These are phyloP conservation scores for Latrodectus geometricus DNA, from an alignment of 1,140 invertebrate species.

Conservation along the genomic window DNA sequence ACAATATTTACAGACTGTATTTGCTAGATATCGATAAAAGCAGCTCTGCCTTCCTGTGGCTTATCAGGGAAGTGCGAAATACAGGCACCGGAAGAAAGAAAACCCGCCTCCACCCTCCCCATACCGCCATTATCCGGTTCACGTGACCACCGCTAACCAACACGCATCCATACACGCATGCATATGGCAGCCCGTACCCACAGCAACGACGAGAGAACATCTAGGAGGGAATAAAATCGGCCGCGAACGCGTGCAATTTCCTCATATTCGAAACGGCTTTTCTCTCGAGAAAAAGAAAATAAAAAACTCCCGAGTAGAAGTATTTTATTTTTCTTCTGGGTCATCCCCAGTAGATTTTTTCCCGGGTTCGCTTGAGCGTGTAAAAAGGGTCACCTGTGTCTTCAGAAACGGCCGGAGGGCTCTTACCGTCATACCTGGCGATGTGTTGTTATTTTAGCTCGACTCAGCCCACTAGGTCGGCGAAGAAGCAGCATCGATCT, in stretches of 20 bases:
- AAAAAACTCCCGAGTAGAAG: background rate
- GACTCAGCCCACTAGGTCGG: constrained; percentile 29
- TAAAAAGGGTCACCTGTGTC: constrained; percentile 53
- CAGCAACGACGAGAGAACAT: constrained; percentile 35
- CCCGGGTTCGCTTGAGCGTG: constrained; percentile 37
- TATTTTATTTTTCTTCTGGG: constrained; percentile 14
- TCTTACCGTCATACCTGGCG: constrained; percentile 33
- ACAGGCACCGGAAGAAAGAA: constrained; percentile 51
- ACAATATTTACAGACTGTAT: background rate
- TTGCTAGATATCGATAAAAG: constrained; percentile 52
- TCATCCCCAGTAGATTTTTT: constrained; percentile 17
- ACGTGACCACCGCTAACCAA: constrained; percentile 40
- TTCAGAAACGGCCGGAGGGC: background rate
- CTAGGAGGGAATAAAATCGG: constrained; percentile 21
- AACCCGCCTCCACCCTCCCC: constrained; percentile 9
- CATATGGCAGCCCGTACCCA: constrained; percentile 42
- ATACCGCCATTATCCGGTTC: constrained; percentile 27
- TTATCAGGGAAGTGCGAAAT: constrained; percentile 59
- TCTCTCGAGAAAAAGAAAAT: constrained; percentile 7
- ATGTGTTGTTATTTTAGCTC: constrained; percentile 51
- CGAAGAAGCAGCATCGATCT: constrained; percentile 45
- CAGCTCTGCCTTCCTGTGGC: constrained; percentile 48
- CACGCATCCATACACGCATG: constrained; percentile 25
- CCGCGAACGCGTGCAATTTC: background rate
- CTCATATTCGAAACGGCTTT: constrained; percentile 1